Evolutionary conservation across 2,888 invertebrate species (phyloP).

Genomic region (Hydriomena furcata): DNA sequence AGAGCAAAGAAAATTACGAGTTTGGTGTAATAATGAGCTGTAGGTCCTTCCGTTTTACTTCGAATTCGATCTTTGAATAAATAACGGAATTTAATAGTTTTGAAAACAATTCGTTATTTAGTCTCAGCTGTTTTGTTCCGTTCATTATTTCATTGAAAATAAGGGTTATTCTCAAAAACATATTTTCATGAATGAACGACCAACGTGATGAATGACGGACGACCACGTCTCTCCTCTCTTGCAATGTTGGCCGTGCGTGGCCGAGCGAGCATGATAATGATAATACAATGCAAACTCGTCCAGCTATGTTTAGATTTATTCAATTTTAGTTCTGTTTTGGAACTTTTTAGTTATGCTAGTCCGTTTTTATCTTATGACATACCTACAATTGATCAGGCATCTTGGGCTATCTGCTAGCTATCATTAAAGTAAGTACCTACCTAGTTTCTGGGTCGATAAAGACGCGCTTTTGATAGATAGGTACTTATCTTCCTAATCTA

Average conservation of each 20-base stretch:
- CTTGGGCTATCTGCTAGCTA: too few species aligned
- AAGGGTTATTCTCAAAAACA: neutral
- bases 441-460: too few species aligned
- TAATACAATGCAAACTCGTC: neutral
- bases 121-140: neutral
- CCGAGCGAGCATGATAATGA: slow-evolving; percentile 1
- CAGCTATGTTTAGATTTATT: neutral
- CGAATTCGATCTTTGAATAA: slow-evolving; percentile 79
- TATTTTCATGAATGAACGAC: neutral
- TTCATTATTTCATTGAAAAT: neutral
- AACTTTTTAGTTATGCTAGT: too few species aligned
- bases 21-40: neutral
- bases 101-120: slow-evolving; percentile 50
- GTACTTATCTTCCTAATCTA: too few species aligned
- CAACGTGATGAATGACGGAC: too few species aligned
- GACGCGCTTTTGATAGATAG: too few species aligned
- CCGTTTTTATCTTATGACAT: too few species aligned
- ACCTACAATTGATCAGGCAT: too few species aligned
- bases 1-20: neutral
- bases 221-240: too few species aligned
- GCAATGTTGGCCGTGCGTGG: neutral
- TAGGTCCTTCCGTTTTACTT: slow-evolving; percentile 63
- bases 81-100: slow-evolving; percentile 75
- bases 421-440: too few species aligned
- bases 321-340: neutral